Base-by-base conservation (phyloP, 1,140 invertebrate genomes). In the Lanistes nyassanus region DNA sequence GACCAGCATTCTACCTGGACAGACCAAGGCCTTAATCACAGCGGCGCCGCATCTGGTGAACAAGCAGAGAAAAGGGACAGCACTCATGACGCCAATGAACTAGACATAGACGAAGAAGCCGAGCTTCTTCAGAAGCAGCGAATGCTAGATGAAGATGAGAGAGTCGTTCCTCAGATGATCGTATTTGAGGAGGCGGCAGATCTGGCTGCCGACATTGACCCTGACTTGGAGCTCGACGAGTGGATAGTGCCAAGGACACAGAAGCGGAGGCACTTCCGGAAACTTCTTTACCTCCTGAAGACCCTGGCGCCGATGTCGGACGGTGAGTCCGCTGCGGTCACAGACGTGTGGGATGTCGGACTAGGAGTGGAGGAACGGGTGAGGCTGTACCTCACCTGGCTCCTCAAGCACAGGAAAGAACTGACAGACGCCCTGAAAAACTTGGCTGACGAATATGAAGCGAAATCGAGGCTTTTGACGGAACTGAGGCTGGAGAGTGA, bases 291-390 rank as follows among this genome's bases (percentile, higher is more conserved):
- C 37, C 70, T 79, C 29, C 56, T 81, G 0, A 39, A 66, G n/a
- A 78, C 75, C 37, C 58, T 29, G 51, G 36, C 77, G 29, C 51
- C 69, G 37, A 80, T 82, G 53, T 74, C 62, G 23, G 55, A 73
- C 51, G 42, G 23, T 37, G 78, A 79, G 47, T 62, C 42, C 70
- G 51, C 55, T 16, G 34, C 29, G 2, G 56, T 79, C 5, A 53
- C 36, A 6, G 65, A 79, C 34, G 26, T 76, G 13, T 79, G 78
- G 78, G 31, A n/a, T 29, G 29, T 76, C 19, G 1, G 42, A 13
- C 42, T 47, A 19, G 29, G 29, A n/a, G 9, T 70, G 26, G 26
- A 37, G 2, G n/a, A 58, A 55, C 58, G 76, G 16, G 56, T 39
- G 29, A 16, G 19, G 23, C 34, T 77, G 53, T 77, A 77, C 34